These are phyloP conservation scores for Lasioglossum albipes DNA, from an alignment of 1,140 invertebrate genomes.

Conservation along the genomic window DNA sequence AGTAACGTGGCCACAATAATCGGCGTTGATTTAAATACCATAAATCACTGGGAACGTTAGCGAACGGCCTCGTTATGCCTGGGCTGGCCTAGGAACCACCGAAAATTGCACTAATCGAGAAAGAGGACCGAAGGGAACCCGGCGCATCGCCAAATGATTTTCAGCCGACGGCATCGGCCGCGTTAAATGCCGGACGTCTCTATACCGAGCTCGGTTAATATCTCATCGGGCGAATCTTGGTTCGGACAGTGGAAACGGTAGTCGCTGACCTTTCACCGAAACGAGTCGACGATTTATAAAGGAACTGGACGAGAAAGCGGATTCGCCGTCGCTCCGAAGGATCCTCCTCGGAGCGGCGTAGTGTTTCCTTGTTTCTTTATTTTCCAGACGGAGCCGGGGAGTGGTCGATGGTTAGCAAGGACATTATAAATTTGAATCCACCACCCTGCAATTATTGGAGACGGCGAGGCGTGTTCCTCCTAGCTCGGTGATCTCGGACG, in stretches of 20 bases:
- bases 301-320: slow-evolving; percentile 25
- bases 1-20: not conserved
- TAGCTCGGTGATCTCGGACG: not conserved
- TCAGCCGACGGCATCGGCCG: not conserved
- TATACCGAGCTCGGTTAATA: slow-evolving; percentile 7
- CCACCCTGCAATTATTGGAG: slow-evolving; percentile 62
- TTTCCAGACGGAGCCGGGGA: slow-evolving; percentile 39
- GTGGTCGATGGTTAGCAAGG: slow-evolving; percentile 64
- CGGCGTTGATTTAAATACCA: not conserved
- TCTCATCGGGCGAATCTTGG: slow-evolving; percentile 25
- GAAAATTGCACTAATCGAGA: slow-evolving; percentile 6
- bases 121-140: not conserved
- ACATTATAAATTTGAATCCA: slow-evolving; percentile 68
- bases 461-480: slow-evolving; percentile 53
- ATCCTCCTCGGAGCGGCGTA: not conserved
- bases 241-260: slow-evolving; percentile 42
- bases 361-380: not conserved
- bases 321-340: slow-evolving; percentile 11
- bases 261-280: slow-evolving; percentile 51
- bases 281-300: slow-evolving; percentile 52
- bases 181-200: slow-evolving; percentile 5
- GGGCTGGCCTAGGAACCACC: not conserved
- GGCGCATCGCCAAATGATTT: not conserved
- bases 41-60: not conserved
- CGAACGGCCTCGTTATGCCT: not conserved